Percentiles rank a stretch among this genome's conserved stretches.
Conservation (phyloP, 2,888 invertebrate species). For the Drosophila meridionalis region DNA sequence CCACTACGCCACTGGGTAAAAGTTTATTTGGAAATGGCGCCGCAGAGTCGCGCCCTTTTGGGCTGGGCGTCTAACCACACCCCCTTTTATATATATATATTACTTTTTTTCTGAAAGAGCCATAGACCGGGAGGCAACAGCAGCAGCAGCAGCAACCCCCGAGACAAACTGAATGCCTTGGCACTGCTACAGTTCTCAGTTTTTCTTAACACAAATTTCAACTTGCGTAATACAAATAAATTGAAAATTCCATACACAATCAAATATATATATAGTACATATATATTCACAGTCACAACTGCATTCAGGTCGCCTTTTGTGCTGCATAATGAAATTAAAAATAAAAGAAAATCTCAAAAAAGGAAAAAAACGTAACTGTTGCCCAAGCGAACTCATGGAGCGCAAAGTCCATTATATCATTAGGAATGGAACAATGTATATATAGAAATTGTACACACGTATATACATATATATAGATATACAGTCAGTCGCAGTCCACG, state of each 20-base stretch:
- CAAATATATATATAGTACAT: slow-evolving; percentile 9
- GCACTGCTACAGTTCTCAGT: slow-evolving; percentile 35
- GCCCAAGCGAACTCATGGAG: slow-evolving; percentile 64
- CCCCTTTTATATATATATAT: slow-evolving; percentile 42
- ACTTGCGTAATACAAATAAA: slow-evolving; percentile 67
- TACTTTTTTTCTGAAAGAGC: slow-evolving; percentile 30
- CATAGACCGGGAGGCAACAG: slow-evolving; percentile 18
- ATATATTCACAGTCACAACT: slow-evolving; percentile 9
- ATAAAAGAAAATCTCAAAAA: slow-evolving; percentile 38
- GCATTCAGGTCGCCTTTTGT: slow-evolving; percentile 71
- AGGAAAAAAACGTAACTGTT: slow-evolving; percentile 81
- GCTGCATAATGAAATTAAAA: slow-evolving; percentile 83
- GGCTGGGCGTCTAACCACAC: slow-evolving; percentile 73
- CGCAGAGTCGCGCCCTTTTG: slow-evolving; percentile 53
- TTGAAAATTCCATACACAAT: slow-evolving; percentile 71
- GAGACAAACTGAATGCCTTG: slow-evolving; percentile 11
- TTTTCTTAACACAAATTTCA: slow-evolving; percentile 28
- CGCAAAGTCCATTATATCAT: slow-evolving; percentile 80
- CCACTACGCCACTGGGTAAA: slow-evolving; percentile 52
- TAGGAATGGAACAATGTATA: slow-evolving; percentile 58
- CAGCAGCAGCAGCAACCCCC: slow-evolving; percentile 54
- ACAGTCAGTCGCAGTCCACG: slow-evolving; percentile 43
- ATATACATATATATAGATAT: background rate
- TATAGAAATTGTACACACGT: background rate
- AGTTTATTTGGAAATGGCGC: slow-evolving; percentile 70